These are phyloP conservation scores for Poeciliopsis infans DNA, from an alignment of 2,797 vertebrate species.

Conservation along the genomic window DNA sequence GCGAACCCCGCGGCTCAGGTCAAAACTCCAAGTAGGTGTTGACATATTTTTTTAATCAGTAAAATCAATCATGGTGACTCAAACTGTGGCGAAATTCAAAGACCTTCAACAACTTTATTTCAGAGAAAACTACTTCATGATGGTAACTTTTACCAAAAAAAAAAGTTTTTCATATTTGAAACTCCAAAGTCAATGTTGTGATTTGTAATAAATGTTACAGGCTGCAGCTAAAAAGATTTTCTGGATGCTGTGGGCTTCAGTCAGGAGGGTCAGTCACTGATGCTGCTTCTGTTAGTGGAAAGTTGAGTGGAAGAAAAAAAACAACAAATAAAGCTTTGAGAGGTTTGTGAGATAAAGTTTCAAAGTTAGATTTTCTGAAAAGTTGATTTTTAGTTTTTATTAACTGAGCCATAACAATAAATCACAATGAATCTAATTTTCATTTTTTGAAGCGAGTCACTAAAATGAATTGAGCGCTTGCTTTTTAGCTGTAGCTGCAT, in stretches of 20 bases:
- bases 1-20: constrained; percentile 53
- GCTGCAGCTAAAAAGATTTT: background rate
- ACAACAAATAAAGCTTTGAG: background rate
- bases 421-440: background rate
- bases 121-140: background rate
- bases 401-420: background rate
- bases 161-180: too few relatives aligned
- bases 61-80: background rate
- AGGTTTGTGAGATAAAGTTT: background rate
- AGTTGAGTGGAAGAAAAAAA: background rate
- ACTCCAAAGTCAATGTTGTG: too few relatives aligned
- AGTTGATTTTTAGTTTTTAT: background rate
- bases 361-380: background rate
- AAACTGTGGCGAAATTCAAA: background rate
- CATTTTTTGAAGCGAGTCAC: background rate
- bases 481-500: background rate
- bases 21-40: constrained; percentile 82
- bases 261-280: background rate
- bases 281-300: background rate
- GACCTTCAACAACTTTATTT: background rate
- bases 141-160: too few relatives aligned
- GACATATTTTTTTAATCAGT: background rate
- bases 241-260: too few relatives aligned
- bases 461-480: background rate
- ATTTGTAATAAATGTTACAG: too few relatives aligned